Evolutionary conservation across 1,140 invertebrate species (phyloP), one percentile per base, ranked within the genome.

Genomic region (Lordiphosa collinella): DNA sequence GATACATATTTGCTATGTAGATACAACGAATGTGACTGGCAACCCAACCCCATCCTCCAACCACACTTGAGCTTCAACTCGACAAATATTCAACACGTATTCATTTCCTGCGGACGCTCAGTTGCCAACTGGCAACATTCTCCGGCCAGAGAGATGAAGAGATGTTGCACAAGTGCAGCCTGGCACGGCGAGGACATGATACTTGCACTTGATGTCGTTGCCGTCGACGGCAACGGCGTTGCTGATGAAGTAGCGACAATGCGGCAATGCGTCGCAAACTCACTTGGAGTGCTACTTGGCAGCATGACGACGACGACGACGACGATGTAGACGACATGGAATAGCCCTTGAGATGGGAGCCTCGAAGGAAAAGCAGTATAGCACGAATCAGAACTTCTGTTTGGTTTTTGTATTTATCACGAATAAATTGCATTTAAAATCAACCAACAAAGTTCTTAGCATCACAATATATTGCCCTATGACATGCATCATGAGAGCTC

Each of bases 61-160:
- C 40, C 54, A 71, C 82, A 78, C 75, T 82, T 82, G 76, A 76
- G 76, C 75, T 82, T 80, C 75, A 80, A 67, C 75, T 80, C 76
- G 76, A 82, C 76, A 82, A 82, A 82, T 82, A 82, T 82, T 82
- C 76, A 82, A 82, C 76, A 82, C 76, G 76, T 82, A 82, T 84
- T 82, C 76, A 82, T 82, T 82, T 82, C 76, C 76, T 82, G 78
- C 67, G 75, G 76, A 80, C 69, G 64, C 74, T 65, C 76, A 82
- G 76, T 82, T 76, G 76, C 70, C 75, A 79, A 79, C 75, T 79
- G 75, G 70, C 76, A 84, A 80, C 76, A 76, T 76, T 66, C 71
- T 71, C 46, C 35, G 46, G 43, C 35, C 44, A 38, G 31, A 11
- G 37, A 55, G 54, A 40, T 37, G 41, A 54, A 54, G 55, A 62